Evolutionary conservation across 2,113 vertebrate species (phyloP).

Genomic region (Vireo altiloquus): DNA sequence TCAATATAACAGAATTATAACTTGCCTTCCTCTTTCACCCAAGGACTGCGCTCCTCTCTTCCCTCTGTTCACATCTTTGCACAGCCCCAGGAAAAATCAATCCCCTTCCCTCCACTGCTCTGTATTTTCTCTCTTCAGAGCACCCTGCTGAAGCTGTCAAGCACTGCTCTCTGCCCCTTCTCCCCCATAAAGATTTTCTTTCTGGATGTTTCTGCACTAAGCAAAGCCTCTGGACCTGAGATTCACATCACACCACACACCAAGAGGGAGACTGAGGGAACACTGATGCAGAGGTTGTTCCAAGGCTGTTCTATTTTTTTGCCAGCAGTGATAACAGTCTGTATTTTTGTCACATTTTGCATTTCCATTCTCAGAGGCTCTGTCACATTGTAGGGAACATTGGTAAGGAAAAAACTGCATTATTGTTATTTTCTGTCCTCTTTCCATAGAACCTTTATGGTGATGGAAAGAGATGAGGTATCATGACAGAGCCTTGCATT

Average conservation of each 20-base stretch:
- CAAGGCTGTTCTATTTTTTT: background rate
- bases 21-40: background rate
- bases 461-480: background rate
- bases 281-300: background rate
- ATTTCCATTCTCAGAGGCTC: background rate
- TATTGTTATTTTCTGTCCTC: background rate
- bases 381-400: background rate
- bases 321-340: background rate
- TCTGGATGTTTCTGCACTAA: background rate
- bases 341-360: conserved; percentile 1
- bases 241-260: background rate
- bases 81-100: background rate
- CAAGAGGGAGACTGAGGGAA: background rate
- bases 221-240: background rate
- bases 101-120: background rate
- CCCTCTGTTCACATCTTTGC: background rate
- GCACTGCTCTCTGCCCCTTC: background rate
- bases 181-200: background rate
- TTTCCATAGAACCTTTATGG: background rate
- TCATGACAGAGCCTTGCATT: background rate
- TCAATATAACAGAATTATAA: background rate
- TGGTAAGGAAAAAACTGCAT: background rate
- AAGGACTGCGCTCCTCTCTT: background rate
- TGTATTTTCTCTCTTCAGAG: background rate
- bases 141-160: background rate